Base-by-base conservation (phyloP, 2,888 invertebrate genomes). In the Drosophila glabriapex region DNA sequence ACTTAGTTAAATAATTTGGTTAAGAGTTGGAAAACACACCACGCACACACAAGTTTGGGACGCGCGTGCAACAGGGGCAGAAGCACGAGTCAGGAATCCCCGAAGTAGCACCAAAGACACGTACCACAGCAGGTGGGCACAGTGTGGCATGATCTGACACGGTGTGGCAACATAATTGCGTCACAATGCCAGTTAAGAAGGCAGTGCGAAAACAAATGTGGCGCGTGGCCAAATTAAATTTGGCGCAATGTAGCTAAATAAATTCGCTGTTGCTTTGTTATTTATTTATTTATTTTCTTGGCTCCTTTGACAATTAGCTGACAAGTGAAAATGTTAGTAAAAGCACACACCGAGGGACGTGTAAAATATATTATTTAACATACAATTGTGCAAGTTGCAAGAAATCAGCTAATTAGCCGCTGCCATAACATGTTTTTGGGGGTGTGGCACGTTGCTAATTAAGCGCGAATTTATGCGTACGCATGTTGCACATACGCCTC, bases 401-500 rank as follows among this genome's bases (percentile, higher is more conserved):
- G 76, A 61, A 68, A 80, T 65, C 54, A 73, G 77, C 78, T 89
- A 89, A 85, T 89, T 89, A 80, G 73, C 54, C 63, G 62, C 70
- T 43, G 2, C 33, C 28, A 50, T 1, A 31, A 59, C 50, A 63
- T 29, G 59, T 53, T 63, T 66, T 25, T 49, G 55, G 28, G 49
- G 28, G 71, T 56, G 61, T 58, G 33, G 46, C 53, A 31, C 41
- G 58, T 33, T 76, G 81, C 81, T 85, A 86, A 86, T 86, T 86
- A 88, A 85, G 85, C 82, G 81, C 83, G 68, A 90, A 88, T 90
- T 88, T 86, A 90, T 90, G 90, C 89, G 83, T 79, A 81, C 81
- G 88, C 90, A 88, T 85, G 90, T 88, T 90, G 79, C 85, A 75
- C 73, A 86, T 76, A 85, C 88, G 90, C 89, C 88, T 72, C 83